phyloP scores from a whole-genome alignment of 2,113 vertebrate genomes.

The Mus musculus region DNA sequence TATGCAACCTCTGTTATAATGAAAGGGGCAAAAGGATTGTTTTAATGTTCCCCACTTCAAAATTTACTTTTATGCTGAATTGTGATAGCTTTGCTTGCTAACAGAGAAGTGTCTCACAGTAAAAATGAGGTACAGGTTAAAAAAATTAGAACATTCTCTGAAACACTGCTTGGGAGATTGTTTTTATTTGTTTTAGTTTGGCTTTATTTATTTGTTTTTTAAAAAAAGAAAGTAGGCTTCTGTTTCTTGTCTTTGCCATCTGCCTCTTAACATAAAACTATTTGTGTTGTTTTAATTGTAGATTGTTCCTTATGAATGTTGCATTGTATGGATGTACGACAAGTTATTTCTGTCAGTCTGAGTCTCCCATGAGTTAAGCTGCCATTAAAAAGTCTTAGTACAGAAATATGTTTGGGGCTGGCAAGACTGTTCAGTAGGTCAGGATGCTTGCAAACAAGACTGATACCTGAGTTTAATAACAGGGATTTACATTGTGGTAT shows the following conservation, averaged over 20 bases:
- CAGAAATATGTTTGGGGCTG: not conserved
- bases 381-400: not conserved
- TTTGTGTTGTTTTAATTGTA: not conserved
- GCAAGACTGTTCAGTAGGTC: not conserved
- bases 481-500: not conserved
- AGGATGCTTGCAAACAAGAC: not conserved
- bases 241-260: not conserved
- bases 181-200: not conserved
- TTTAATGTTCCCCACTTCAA: not conserved
- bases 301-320: not conserved
- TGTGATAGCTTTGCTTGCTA: not conserved
- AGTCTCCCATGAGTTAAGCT: not conserved
- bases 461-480: not conserved
- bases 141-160: not conserved
- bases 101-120: not conserved
- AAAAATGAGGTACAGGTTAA: not conserved
- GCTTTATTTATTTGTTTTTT: not conserved
- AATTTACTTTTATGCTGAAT: not conserved
- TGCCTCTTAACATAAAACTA: not conserved
- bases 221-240: not conserved
- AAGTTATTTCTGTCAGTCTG: not conserved
- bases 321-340: not conserved
- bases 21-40: not conserved
- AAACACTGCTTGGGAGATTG: too few relatives aligned
- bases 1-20: not conserved